Conservation (phyloP, 2,797 vertebrate genomes). For the Hypotaenidia okinawae region DNA sequence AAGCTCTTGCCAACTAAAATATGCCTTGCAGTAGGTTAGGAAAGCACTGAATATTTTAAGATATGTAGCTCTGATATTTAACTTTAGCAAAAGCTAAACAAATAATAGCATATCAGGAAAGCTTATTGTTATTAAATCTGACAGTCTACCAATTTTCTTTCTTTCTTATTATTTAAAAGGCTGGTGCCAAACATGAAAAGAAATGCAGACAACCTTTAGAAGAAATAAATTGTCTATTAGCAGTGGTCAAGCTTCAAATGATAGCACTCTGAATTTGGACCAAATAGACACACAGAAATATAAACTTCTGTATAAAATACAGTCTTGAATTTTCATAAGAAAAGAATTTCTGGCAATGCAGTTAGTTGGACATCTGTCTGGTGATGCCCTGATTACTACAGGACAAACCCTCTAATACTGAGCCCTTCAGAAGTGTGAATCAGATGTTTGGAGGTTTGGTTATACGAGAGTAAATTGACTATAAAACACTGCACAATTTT, state of each 20-base stretch:
- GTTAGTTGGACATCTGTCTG: constrained; percentile 1
- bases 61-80: constrained; percentile 46
- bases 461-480: constrained; percentile 9
- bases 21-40: constrained; percentile 47
- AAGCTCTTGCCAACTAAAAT: constrained; percentile 52
- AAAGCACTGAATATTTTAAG: constrained; percentile 59
- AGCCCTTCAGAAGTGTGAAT: constrained; percentile 1
- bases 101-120: constrained; percentile 37
- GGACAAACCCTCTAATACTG: neutral
- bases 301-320: neutral
- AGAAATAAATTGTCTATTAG: neutral
- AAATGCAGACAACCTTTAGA: neutral
- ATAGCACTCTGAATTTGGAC: neutral
- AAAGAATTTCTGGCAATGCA: neutral
- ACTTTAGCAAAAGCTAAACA: constrained; percentile 54
- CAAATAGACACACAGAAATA: neutral
- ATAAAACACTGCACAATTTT: neutral
- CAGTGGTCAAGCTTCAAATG: neutral
- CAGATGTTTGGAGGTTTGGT: constrained; percentile 6
- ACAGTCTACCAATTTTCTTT: constrained; percentile 35
- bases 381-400: neutral
- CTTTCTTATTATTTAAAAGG: constrained; percentile 31
- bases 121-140: constrained; percentile 51
- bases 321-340: neutral
- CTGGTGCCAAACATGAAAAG: constrained; percentile 6